Conservation (phyloP, 2,797 vertebrate genomes). For the Chanos chanos region DNA sequence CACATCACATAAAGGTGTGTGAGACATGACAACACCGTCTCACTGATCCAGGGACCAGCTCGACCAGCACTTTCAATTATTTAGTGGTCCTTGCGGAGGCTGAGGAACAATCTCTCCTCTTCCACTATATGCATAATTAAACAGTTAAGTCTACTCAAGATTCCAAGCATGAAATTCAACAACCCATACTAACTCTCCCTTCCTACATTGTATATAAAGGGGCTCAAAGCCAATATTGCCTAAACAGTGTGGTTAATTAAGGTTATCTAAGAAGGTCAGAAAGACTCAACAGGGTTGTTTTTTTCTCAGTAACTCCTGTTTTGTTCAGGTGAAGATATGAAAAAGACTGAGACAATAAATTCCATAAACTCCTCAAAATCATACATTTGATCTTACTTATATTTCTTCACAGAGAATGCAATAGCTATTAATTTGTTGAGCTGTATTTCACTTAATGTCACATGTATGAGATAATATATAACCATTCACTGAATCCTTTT, state of each 20-base stretch:
- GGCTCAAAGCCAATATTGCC: no score
- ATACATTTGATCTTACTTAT: no score
- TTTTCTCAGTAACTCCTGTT: no score
- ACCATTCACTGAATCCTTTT: conserved; percentile 32
- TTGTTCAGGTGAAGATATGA: no score
- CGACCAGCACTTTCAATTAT: conserved; percentile 54
- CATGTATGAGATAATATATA: conserved; percentile 16
- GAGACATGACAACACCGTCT: conserved; percentile 23
- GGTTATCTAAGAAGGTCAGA: no score
- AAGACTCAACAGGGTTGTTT: no score
- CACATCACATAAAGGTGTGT: conserved; percentile 24
- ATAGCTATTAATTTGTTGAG: no score
- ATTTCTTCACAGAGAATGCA: no score
- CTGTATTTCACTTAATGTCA: no score
- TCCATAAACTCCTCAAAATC: no score
- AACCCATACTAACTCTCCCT: background rate
- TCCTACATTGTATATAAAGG: background rate
- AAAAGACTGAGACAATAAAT: no score
- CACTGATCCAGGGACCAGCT: conserved; percentile 44
- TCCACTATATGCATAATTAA: conserved; percentile 53
- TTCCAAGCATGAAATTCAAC: conserved; percentile 37
- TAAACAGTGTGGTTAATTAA: no score
- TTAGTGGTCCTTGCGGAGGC: conserved; percentile 42
- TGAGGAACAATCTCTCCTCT: conserved; percentile 23
- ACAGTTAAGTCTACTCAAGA: conserved; percentile 35